phyloP scores from a whole-genome alignment of 2,888 invertebrate species.

The Xylocampa areola region DNA sequence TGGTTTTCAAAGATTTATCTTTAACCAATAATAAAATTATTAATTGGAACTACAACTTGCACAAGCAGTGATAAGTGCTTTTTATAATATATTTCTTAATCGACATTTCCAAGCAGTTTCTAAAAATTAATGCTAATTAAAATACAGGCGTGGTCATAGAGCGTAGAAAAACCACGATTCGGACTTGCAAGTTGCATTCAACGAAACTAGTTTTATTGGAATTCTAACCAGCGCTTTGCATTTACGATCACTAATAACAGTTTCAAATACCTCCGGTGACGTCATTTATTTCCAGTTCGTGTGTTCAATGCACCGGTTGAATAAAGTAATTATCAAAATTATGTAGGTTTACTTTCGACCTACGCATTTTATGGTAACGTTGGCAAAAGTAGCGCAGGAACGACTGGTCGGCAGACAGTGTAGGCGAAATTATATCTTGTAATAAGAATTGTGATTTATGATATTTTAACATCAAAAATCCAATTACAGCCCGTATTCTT shows the following conservation, averaged over 20 bases:
- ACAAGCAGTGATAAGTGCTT: too few relatives aligned
- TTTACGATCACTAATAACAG: slow-evolving; percentile 50
- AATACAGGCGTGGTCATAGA: background rate
- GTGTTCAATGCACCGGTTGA: slow-evolving; percentile 40
- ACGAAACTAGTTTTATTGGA: slow-evolving; percentile 41
- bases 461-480: slow-evolving; percentile 12
- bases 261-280: slow-evolving; percentile 41
- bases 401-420: slow-evolving; percentile 31
- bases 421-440: slow-evolving; percentile 43
- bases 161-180: slow-evolving; percentile 21
- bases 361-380: slow-evolving; percentile 33
- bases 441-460: slow-evolving; percentile 33
- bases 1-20: too few relatives aligned
- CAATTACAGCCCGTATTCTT: slow-evolving; percentile 2
- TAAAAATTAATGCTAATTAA: slow-evolving; percentile 3
- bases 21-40: too few relatives aligned
- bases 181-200: slow-evolving; percentile 32
- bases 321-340: slow-evolving; percentile 45
- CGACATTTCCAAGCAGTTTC: too few relatives aligned
- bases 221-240: slow-evolving; percentile 37
- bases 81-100: too few relatives aligned
- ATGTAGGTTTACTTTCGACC: slow-evolving; percentile 43
- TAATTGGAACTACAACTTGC: too few relatives aligned
- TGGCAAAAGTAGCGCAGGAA: slow-evolving; percentile 17
- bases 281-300: slow-evolving; percentile 40